phyloP scores from a whole-genome alignment of 1,140 invertebrate genomes.

The Luehdorfia chinensis region DNA sequence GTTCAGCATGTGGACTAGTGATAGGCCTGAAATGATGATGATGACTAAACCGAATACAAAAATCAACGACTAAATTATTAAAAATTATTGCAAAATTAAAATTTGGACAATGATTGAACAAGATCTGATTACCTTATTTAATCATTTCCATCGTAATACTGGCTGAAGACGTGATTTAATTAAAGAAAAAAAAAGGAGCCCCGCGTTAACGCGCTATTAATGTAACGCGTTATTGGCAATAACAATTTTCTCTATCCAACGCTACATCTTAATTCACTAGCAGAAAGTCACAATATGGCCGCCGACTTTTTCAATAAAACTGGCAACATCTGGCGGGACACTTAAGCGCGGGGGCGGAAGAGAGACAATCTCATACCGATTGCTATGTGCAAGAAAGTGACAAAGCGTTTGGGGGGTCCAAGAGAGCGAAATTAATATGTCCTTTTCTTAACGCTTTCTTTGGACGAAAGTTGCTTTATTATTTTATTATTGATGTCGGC shows the following conservation, averaged over 20 bases:
- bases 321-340: conserved; percentile 62
- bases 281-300: conserved; percentile 57
- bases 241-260: conserved; percentile 30
- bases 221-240: conserved; percentile 16
- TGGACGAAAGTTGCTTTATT: conserved; percentile 48
- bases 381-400: conserved; percentile 28
- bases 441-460: conserved; percentile 62
- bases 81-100: no score
- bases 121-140: no score
- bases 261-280: conserved; percentile 67
- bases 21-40: no score
- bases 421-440: conserved; percentile 60
- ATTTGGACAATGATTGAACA: no score
- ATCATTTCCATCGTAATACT: background rate
- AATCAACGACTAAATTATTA: no score
- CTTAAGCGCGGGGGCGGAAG: conserved; percentile 59
- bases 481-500: conserved; percentile 63
- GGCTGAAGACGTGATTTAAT: conserved; percentile 7
- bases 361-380: conserved; percentile 24
- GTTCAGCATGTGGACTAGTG: no score
- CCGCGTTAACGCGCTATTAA: conserved; percentile 13
- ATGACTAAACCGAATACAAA: no score
- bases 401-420: conserved; percentile 25
- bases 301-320: conserved; percentile 68
- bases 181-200: conserved; percentile 1